phyloP scores from a whole-genome alignment of 1,140 invertebrate species.

The Periplaneta americana region DNA sequence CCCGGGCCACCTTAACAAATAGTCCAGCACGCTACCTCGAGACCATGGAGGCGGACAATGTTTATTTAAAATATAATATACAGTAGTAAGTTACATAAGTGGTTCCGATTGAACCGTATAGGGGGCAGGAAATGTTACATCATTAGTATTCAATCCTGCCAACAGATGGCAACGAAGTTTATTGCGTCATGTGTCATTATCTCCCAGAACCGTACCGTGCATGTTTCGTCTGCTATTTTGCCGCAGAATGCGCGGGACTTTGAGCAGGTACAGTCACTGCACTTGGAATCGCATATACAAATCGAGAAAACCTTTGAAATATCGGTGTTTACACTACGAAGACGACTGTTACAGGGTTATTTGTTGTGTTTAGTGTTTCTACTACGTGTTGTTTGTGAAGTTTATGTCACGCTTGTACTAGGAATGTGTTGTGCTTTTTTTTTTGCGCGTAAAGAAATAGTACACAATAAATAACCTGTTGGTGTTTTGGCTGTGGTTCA shows the following conservation, averaged over 20 bases:
- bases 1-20: too few species aligned
- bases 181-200: neutral
- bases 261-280: neutral
- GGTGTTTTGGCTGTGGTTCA: neutral
- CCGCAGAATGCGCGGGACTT: neutral
- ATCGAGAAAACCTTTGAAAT: neutral
- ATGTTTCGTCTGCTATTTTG: neutral
- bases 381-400: neutral
- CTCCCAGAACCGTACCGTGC: neutral
- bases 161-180: neutral
- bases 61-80: too few species aligned
- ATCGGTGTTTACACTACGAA: neutral
- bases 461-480: neutral
- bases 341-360: neutral
- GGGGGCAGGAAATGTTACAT: neutral
- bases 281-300: too few species aligned
- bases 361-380: neutral
- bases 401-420: neutral
- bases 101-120: too few species aligned
- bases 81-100: too few species aligned
- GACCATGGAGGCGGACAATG: too few species aligned
- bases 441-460: constrained; percentile 22
- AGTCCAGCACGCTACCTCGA: too few species aligned
- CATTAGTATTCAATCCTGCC: neutral
- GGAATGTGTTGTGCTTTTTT: constrained; percentile 19